A percentile compares a stretch with the other conserved stretches of the same genome.
Evolutionary conservation across 1,140 invertebrate genomes (phyloP).

Genomic region (Trissolcus basalis): DNA sequence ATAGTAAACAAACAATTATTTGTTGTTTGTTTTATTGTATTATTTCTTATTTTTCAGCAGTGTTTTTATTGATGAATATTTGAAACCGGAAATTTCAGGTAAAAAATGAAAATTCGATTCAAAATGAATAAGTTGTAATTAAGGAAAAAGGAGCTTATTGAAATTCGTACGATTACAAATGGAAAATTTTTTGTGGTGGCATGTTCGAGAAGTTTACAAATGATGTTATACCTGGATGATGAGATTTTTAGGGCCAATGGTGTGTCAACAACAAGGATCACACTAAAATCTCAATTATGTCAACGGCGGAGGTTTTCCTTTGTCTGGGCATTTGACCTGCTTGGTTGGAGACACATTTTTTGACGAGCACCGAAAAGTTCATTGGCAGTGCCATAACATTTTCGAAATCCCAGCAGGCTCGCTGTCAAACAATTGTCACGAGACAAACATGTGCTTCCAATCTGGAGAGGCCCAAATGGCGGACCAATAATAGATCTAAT

Average conservation of each 20-base stretch:
- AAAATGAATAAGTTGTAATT: too few species aligned
- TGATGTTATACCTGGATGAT: not conserved
- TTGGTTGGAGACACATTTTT: not conserved
- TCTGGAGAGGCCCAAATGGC: too few species aligned
- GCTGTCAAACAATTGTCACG: not conserved
- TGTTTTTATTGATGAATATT: too few species aligned
- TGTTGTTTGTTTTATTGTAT: too few species aligned
- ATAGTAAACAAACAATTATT: too few species aligned
- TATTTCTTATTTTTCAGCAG: too few species aligned
- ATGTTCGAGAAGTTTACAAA: not conserved
- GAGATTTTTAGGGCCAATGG: constrained; percentile 2
- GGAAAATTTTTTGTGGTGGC: not conserved
- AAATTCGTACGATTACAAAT: not conserved
- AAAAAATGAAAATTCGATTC: too few species aligned
- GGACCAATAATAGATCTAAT: not conserved
- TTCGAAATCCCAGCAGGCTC: too few species aligned
- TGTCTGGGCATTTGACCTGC: constrained; percentile 14
- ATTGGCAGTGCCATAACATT: too few species aligned
- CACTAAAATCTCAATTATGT: constrained; percentile 20
- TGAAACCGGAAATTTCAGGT: too few species aligned
- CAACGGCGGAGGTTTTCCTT: not conserved
- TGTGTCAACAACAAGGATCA: constrained; percentile 9
- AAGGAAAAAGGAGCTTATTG: too few species aligned
- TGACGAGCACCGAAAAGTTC: too few species aligned
- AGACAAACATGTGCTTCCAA: not conserved